Conservation (phyloP, 2,113 vertebrate species). For the Pyrgilauda ruficollis region DNA sequence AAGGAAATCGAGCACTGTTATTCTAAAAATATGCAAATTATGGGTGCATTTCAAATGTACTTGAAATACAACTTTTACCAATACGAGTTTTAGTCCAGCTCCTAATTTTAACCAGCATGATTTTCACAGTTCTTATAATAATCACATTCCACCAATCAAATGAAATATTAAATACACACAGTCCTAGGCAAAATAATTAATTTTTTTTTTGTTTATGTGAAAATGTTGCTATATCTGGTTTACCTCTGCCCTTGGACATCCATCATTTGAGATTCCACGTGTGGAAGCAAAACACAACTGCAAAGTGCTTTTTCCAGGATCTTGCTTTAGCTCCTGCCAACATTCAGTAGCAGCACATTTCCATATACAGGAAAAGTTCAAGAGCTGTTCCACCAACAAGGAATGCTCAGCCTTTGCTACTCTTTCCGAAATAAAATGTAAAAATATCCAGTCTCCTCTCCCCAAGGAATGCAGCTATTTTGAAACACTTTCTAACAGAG, state of each 20-base stretch:
- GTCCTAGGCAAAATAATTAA: neutral
- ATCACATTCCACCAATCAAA: neutral
- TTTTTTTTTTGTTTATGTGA: neutral
- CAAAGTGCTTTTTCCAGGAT: slow-evolving; percentile 45
- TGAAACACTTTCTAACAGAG: neutral
- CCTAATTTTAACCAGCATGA: neutral
- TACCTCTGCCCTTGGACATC: neutral
- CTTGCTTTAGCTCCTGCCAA: slow-evolving; percentile 21
- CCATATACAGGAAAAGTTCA: slow-evolving; percentile 56
- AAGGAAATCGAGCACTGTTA: neutral
- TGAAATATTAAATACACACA: neutral
- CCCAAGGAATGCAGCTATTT: slow-evolving; percentile 34
- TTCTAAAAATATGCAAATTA: neutral
- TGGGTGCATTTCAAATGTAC: neutral
- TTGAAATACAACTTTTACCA: neutral
- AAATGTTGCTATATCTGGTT: neutral
- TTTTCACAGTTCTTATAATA: neutral
- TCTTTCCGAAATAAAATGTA: slow-evolving; percentile 49
- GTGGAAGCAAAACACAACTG: slow-evolving; percentile 47
- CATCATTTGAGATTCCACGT: neutral
- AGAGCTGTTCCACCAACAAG: neutral
- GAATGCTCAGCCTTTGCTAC: slow-evolving; percentile 32
- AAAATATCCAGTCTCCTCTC: slow-evolving; percentile 31
- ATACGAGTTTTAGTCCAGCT: neutral
- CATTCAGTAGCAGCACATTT: slow-evolving; percentile 46